These are phyloP conservation scores for Colossoma macropomum DNA, from an alignment of 2,113 vertebrate genomes.

Conservation along the genomic window DNA sequence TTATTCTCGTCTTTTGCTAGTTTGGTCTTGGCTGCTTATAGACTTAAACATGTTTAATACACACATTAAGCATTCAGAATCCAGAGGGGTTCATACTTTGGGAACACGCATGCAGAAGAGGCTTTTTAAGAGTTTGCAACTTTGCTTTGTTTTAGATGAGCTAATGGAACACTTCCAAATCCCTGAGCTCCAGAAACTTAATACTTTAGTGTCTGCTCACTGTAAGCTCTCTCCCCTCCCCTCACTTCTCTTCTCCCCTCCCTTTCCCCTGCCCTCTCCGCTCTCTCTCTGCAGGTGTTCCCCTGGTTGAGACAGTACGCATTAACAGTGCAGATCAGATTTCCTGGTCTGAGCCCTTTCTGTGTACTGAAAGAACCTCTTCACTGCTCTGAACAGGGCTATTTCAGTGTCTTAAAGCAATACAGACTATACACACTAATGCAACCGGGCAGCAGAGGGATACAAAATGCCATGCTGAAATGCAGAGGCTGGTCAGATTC, in stretches of 20 bases:
- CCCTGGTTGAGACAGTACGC: conserved; percentile 23
- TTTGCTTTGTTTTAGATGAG: conserved; percentile 13
- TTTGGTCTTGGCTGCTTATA: not conserved
- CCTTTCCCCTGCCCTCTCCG: conserved; percentile 49
- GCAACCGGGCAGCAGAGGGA: conserved; percentile 13
- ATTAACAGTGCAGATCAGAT: conserved; percentile 40
- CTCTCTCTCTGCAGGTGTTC: conserved; percentile 35
- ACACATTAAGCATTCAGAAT: not conserved
- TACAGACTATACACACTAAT: conserved; percentile 3
- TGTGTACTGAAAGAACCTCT: conserved; percentile 21
- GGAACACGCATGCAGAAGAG: not conserved
- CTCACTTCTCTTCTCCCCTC: conserved; percentile 51
- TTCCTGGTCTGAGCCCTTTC: conserved; percentile 20
- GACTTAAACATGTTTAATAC: not conserved
- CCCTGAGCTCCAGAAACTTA: conserved; percentile 21
- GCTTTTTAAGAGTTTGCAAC: conserved; percentile 12
- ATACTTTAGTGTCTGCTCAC: conserved; percentile 32
- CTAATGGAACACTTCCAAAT: conserved; percentile 26
- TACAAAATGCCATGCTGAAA: not conserved
- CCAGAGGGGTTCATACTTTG: not conserved
- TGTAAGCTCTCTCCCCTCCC: conserved; percentile 21
- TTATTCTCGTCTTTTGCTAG: not conserved
- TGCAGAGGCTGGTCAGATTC: not conserved
- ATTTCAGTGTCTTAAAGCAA: not conserved
- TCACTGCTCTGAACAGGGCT: conserved; percentile 1